phyloP scores from a whole-genome alignment of 2,113 vertebrate genomes.

The Microcebus ravelobensis region DNA sequence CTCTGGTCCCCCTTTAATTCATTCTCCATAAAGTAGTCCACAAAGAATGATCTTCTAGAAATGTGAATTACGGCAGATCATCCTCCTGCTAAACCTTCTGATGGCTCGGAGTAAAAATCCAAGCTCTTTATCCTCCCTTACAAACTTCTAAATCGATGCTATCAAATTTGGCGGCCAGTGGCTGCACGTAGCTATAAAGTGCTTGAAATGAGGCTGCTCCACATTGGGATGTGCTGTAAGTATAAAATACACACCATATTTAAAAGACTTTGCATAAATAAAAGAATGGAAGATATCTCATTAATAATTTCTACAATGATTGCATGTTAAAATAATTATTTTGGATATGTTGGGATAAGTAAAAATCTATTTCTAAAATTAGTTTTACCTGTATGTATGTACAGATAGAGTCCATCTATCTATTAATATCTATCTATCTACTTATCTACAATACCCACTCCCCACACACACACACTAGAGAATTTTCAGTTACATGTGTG shows the following conservation, averaged over 20 bases:
- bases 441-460: too few species aligned
- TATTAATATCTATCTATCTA: too few species aligned
- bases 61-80: not conserved
- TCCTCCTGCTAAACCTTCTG: not conserved
- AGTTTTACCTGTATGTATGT: not conserved
- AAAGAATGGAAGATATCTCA: not conserved
- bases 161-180: not conserved
- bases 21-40: not conserved
- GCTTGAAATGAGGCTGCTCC: not conserved
- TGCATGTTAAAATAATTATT: not conserved
- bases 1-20: not conserved
- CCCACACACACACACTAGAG: not conserved
- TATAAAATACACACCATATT: not conserved
- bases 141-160: not conserved
- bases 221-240: not conserved
- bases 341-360: not conserved
- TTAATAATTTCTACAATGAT: not conserved
- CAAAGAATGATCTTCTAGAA: not conserved
- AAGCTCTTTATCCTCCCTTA: not conserved
- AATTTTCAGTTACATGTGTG: not conserved
- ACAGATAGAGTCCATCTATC: not conserved
- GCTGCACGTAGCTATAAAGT: not conserved
- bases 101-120: not conserved
- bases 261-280: not conserved
- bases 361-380: not conserved